Evolutionary conservation across 2,888 invertebrate genomes (phyloP).

Genomic region (Timema podura): DNA sequence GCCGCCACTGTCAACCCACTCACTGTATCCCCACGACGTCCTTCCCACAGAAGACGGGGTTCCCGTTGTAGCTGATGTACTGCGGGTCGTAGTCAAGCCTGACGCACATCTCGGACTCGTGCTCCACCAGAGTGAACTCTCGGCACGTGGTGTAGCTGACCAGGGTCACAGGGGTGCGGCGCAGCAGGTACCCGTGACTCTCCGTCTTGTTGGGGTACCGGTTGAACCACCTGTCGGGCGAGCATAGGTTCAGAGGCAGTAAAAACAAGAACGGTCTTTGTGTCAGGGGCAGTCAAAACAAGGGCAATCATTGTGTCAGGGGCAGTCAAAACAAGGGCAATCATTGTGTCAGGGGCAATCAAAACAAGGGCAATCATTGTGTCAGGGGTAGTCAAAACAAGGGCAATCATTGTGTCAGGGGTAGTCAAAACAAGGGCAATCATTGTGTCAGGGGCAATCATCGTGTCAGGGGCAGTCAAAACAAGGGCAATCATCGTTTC

Average conservation of each 20-base stretch:
- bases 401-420: not conserved
- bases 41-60: constrained; percentile 1
- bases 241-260: not conserved
- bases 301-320: not conserved
- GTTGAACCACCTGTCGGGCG: too few species aligned
- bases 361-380: not conserved
- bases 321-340: not conserved
- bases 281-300: not conserved
- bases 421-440: not conserved
- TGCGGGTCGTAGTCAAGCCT: not conserved
- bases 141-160: too few species aligned
- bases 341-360: not conserved
- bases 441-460: not conserved
- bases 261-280: not conserved
- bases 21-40: too few species aligned
- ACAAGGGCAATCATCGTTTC: not conserved
- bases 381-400: not conserved
- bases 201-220: too few species aligned
- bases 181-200: too few species aligned
- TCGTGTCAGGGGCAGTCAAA: not conserved
- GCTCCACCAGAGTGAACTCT: not conserved
- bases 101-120: not conserved
- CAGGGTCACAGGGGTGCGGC: too few species aligned
- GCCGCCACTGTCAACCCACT: too few species aligned
- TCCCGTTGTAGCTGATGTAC: not conserved